Evolutionary conservation across 2,797 vertebrate genomes (phyloP), one percentile per base, ranked within the genome.

Genomic region (Enteromius treurensis): DNA sequence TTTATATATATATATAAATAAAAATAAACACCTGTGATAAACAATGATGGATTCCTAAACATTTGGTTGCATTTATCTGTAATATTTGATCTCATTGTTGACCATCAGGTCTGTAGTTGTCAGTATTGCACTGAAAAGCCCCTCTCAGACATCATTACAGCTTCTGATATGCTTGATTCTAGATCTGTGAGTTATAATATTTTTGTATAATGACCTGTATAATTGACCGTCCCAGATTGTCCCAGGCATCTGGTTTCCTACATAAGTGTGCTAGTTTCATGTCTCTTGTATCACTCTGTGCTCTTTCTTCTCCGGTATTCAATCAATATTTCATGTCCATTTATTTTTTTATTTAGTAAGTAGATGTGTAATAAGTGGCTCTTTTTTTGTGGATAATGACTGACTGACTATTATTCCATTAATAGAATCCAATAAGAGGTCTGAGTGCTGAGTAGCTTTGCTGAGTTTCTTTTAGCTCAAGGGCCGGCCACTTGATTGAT

Each of bases 181-280:
- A 15, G 17, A 37, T 55, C 19, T 75, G 21, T 74, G 71, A 53
- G 34, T 37, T 2, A 75, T 45, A 58, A 23, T 40, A 42, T 58
- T 15, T 74, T 9, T 17, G 21, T 55, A 10, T 40, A 26, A 23
- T 76, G 51, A 58, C n/a, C 51, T 76, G 7, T 58, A 58, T 58
- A 58, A 58, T 76, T 42, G 74, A 60, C 51, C 13, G 7, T 76
- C 73, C 73, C 51, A 40, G 51, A 58, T 76, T 55, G 53, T 76
- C 73, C 32, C 74, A 60, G 53, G 74, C 74, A 26, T 58, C 74
- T 37, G n/a, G 32, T 76, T 76, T 76, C 74, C 74, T 76, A 10
- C 14, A 42, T 65, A 81, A 67, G 77, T 88, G 74, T 26, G 81
- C 74, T 81, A 73, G 29, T 34, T 53, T 34, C 26, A 21, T 53